Conservation (phyloP, 2,888 invertebrate species). For the Adela reaumurella region DNA sequence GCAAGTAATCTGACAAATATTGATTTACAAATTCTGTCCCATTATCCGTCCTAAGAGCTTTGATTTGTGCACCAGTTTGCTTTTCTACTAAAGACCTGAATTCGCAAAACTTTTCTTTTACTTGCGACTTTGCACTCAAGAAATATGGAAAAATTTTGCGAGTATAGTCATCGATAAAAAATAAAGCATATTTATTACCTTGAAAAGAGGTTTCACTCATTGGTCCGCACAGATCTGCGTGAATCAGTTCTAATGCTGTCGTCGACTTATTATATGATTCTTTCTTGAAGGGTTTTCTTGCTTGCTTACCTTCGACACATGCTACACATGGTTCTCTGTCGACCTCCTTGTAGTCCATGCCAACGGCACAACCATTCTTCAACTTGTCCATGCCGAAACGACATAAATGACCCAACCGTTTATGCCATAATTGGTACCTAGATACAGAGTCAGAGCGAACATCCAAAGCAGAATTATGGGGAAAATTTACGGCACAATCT, state of each 20-base stretch:
- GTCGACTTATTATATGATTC: too few relatives aligned
- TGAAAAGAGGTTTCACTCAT: too few relatives aligned
- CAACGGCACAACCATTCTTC: neutral
- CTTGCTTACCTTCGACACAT: too few relatives aligned
- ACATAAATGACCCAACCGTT: constrained; percentile 2
- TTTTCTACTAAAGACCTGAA: too few relatives aligned
- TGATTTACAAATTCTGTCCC: neutral
- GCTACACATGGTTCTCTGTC: constrained; percentile 1
- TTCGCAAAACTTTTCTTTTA: too few relatives aligned
- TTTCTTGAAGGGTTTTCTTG: too few relatives aligned
- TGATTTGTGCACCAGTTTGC: neutral
- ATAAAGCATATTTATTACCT: too few relatives aligned
- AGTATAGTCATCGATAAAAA: too few relatives aligned
- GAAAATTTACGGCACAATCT: constrained; percentile 2
- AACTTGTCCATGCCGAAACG: neutral
- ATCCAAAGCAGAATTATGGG: neutral
- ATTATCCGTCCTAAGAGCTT: neutral
- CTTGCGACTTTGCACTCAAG: too few relatives aligned
- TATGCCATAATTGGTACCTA: neutral
- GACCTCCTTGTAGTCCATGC: neutral
- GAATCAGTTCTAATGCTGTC: too few relatives aligned
- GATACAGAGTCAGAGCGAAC: neutral
- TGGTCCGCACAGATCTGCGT: too few relatives aligned
- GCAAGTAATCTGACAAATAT: neutral
- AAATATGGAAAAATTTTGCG: too few relatives aligned